Evolutionary conservation across 2,113 vertebrate genomes (phyloP), one percentile per base, ranked within the genome.

Genomic region (Mobula hypostoma): DNA sequence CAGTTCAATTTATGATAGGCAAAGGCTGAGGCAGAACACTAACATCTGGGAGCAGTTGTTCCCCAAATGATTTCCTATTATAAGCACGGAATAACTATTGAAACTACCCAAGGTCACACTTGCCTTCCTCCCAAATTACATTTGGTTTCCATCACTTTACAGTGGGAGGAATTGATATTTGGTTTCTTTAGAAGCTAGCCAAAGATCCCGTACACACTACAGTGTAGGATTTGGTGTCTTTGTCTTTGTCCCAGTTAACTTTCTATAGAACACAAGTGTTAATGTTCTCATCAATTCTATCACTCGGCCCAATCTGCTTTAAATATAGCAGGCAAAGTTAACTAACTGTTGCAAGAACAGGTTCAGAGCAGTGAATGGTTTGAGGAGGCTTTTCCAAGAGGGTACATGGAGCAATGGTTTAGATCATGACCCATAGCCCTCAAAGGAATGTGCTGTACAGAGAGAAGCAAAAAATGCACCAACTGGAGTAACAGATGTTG

Each of bases 81-180:
- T 32, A 19, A n/a, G 85, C n/a, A 32, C 9, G 61, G 85, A 90
- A 32, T 1, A n/a, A n/a, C 29, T 11, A 90, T 19, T 90, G 61
- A 90, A 66, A 15, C 85, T 66, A 63, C 27, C 61, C 56, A 66
- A 90, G 61, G 61, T n/a, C 85, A 68, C 61, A 7, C 32, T 68
- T 90, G 63, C 61, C 15, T 66, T 68, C 61, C 85, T 66, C 85
- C 66, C 61, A 66, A 66, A 90, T 90, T n/a, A 90, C 85, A 90
- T 90, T 90, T 90, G 85, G 63, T 68, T 32, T 90, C 85, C 63
- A n/a, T 61, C 85, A 68, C 29, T 66, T 68, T 63, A 61, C 85
- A 66, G 61, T 32, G 61, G 85, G 29, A 19, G 61, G 61, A 87
- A 61, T 29, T 87, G 58, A 32, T n/a, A 68, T 8, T 90, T 66